Evolutionary conservation across 2,113 vertebrate species (phyloP).

Genomic region (Rhagologus leucostigma): DNA sequence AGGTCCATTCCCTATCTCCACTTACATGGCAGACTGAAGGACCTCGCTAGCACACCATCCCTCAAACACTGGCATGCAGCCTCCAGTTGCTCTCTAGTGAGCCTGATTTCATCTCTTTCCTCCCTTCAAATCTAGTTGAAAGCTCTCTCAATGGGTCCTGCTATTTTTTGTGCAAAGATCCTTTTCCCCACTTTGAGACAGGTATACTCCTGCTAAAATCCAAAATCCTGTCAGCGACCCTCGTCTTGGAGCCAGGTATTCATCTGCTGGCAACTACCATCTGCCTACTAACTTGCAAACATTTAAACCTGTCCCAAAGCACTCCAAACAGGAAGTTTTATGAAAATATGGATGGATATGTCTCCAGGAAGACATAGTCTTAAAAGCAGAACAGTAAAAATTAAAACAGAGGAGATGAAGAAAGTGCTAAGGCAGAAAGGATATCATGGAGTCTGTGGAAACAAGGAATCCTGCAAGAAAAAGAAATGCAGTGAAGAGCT

Average conservation of each 20-base stretch:
- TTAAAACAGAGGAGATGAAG: background rate
- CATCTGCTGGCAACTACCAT: background rate
- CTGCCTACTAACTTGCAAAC: background rate
- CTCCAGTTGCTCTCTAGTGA: background rate
- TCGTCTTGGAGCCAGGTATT: background rate
- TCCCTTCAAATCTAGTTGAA: background rate
- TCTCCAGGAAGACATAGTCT: background rate
- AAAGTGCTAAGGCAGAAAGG: background rate
- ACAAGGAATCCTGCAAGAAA: background rate
- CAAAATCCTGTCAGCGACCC: background rate
- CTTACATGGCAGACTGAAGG: background rate
- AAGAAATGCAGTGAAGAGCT: background rate
- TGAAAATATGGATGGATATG: background rate
- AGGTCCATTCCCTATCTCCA: background rate
- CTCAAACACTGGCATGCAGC: background rate
- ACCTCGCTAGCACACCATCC: background rate
- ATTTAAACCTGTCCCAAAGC: background rate
- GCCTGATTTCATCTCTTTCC: background rate
- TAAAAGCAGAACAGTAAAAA: background rate
- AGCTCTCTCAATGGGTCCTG: background rate
- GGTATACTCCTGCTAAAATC: background rate
- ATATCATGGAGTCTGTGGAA: background rate
- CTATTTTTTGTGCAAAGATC: background rate
- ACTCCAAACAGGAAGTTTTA: background rate
- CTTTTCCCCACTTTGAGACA: background rate